Percentiles rank a stretch among this genome's conserved stretches.
phyloP scores from a whole-genome alignment of 2,113 vertebrate species.

The Periophthalmodon schlosseri region DNA sequence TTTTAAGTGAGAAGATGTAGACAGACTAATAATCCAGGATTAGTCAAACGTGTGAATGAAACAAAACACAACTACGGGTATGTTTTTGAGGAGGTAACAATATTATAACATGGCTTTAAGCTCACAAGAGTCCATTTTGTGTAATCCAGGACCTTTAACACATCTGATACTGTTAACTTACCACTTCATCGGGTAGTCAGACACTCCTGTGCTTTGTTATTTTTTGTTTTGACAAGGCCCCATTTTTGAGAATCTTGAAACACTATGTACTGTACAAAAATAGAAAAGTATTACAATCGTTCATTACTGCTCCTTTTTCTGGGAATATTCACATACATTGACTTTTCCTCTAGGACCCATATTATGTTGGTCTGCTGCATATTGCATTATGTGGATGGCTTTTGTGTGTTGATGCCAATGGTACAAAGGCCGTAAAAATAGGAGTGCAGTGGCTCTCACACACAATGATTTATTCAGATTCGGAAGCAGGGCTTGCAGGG shows the following conservation, averaged over 20 bases:
- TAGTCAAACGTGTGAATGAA: too few relatives aligned
- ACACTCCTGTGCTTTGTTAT: too few relatives aligned
- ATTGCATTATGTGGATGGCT: slow-evolving; percentile 15
- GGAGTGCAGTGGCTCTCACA: slow-evolving; percentile 35
- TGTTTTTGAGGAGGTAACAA: too few relatives aligned
- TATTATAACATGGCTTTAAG: too few relatives aligned
- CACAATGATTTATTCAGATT: slow-evolving; percentile 62
- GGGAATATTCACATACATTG: background rate
- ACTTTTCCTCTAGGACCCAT: background rate
- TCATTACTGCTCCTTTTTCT: background rate
- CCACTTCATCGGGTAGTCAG: too few relatives aligned
- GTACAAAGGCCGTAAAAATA: slow-evolving; percentile 34
- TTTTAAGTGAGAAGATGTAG: too few relatives aligned
- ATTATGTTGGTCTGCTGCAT: slow-evolving; percentile 22
- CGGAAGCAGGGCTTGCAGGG: background rate
- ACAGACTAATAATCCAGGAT: too few relatives aligned
- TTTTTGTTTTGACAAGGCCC: too few relatives aligned
- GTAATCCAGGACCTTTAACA: too few relatives aligned
- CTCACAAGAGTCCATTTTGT: too few relatives aligned
- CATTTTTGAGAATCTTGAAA: background rate
- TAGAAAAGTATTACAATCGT: background rate
- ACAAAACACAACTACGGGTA: too few relatives aligned
- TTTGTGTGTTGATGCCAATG: slow-evolving; percentile 31
- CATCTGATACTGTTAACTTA: too few relatives aligned
- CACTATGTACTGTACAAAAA: background rate